Percentiles rank a stretch among this genome's conserved stretches.
Conservation (phyloP, 2,888 invertebrate species). For the Diadromus collaris region DNA sequence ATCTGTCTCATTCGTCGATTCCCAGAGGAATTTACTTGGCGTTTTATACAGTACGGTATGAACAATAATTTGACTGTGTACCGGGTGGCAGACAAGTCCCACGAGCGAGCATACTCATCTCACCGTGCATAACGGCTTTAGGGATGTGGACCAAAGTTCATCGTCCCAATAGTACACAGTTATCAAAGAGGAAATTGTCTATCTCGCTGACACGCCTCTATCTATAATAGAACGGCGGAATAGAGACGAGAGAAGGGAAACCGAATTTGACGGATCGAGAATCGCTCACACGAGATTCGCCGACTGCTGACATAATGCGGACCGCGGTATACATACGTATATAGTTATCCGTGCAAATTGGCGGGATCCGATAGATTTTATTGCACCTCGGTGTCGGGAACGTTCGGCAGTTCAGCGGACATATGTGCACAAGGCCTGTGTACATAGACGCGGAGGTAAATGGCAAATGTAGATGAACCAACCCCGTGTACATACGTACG, state of each 20-base stretch:
- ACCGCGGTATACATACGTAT: neutral
- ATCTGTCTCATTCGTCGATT: slow-evolving; percentile 10
- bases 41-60: neutral
- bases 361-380: slow-evolving; percentile 17
- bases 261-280: slow-evolving; percentile 27
- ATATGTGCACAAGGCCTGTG: slow-evolving; percentile 1
- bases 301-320: slow-evolving; percentile 6
- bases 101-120: neutral
- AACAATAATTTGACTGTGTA: neutral
- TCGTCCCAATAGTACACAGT: slow-evolving; percentile 8
- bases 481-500: neutral
- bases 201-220: slow-evolving; percentile 31
- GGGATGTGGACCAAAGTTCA: neutral
- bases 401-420: slow-evolving; percentile 4
- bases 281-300: slow-evolving; percentile 9
- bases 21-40: neutral
- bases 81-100: neutral
- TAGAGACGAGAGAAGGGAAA: neutral
- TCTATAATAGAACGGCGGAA: slow-evolving; percentile 8
- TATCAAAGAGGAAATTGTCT: slow-evolving; percentile 41
- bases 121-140: neutral
- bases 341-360: slow-evolving; percentile 12
- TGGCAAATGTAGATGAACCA: slow-evolving; percentile 12
- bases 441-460: slow-evolving; percentile 1
- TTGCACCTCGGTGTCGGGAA: slow-evolving; percentile 8